Percentiles rank a stretch among this genome's conserved stretches.
Conservation (phyloP, 2,888 invertebrate species). For the Ephialtes manifestator region DNA sequence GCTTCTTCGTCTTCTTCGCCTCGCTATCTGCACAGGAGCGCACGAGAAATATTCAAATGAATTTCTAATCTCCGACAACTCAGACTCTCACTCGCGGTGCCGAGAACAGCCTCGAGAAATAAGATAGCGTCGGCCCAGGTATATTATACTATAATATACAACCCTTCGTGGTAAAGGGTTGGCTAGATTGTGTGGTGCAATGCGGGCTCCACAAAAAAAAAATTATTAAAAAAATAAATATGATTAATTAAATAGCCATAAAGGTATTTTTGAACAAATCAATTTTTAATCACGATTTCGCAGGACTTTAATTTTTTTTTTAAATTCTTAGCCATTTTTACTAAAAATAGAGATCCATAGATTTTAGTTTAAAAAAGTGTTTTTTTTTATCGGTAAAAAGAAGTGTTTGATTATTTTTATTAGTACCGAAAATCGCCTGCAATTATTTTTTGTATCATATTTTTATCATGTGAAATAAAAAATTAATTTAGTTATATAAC, state of each 20-base stretch:
- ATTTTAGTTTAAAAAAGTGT: no score
- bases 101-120: conserved; percentile 62
- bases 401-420: no score
- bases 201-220: not conserved
- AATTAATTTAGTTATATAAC: no score
- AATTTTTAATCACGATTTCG: not conserved
- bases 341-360: no score
- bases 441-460: no score
- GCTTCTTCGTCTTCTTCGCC: conserved; percentile 65
- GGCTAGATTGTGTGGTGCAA: conserved; percentile 37
- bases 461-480: no score
- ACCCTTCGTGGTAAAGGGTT: conserved; percentile 65
- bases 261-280: no score
- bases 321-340: no score
- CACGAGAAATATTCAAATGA: conserved; percentile 86
- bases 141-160: conserved; percentile 68
- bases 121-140: conserved; percentile 68
- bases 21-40: conserved; percentile 63
- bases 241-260: not conserved
- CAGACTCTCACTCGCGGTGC: conserved; percentile 72
- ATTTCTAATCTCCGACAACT: conserved; percentile 86
- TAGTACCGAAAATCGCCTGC: no score
- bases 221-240: not conserved
- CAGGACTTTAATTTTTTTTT: not conserved
- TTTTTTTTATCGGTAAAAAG: no score